phyloP scores from a whole-genome alignment of 2,113 vertebrate species.

The Actinemys pallida region DNA sequence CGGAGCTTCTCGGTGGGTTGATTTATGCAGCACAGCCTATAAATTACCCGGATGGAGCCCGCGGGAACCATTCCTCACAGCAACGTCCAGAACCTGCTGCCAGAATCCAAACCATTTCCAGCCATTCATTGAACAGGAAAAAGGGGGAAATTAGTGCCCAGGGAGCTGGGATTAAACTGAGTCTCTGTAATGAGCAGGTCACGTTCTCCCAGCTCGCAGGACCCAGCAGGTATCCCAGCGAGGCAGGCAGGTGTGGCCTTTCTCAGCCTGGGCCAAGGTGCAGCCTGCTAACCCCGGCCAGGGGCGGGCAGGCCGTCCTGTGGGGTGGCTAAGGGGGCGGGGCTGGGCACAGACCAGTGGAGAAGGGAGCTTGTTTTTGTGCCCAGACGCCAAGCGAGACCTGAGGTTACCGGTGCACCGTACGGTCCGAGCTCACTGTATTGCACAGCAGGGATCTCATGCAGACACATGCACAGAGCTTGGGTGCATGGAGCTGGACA shows the following conservation, averaged over 20 bases:
- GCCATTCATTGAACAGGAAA: conserved; percentile 46
- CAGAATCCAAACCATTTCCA: conserved; percentile 69
- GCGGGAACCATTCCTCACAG: conserved; percentile 71
- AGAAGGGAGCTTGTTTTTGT: background rate
- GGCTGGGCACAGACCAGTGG: background rate
- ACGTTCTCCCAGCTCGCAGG: conserved; percentile 31
- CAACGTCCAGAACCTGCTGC: conserved; percentile 59
- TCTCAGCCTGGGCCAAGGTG: background rate
- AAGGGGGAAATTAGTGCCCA: background rate
- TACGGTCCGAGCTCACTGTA: too few relatives aligned
- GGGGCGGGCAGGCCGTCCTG: background rate
- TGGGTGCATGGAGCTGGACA: too few relatives aligned
- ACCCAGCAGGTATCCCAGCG: background rate
- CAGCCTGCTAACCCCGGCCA: too few relatives aligned
- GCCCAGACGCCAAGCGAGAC: background rate
- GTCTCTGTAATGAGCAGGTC: background rate
- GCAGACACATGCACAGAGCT: too few relatives aligned
- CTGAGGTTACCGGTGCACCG: background rate
- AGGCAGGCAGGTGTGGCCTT: background rate
- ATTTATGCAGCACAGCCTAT: conserved; percentile 68
- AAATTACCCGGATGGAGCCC: conserved; percentile 71
- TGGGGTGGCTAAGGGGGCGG: background rate
- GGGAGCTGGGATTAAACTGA: conserved; percentile 19
- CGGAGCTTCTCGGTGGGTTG: conserved; percentile 48
- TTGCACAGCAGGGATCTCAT: background rate